Conservation (phyloP, 1,140 invertebrate species). For the Hyposmocoma kahamanoa region DNA sequence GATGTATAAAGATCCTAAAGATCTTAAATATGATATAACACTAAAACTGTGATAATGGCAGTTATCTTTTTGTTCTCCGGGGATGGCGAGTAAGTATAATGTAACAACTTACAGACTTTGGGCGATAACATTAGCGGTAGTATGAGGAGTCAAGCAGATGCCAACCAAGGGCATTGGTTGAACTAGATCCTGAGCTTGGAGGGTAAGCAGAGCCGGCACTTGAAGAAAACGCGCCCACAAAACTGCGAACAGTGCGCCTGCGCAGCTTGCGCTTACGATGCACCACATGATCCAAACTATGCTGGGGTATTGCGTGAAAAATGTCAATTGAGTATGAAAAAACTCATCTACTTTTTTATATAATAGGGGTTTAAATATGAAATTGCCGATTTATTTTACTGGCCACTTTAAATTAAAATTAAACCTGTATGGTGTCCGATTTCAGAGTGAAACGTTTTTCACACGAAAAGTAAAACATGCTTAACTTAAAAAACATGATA, state of each 20-base stretch:
- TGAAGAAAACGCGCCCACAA: constrained; percentile 52
- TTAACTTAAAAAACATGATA: too few species aligned
- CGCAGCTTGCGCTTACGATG: constrained; percentile 48
- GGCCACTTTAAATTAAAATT: too few species aligned
- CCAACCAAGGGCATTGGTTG: constrained; percentile 30
- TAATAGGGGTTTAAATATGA: too few species aligned
- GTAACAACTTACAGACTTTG: constrained; percentile 29
- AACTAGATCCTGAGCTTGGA: constrained; percentile 16
- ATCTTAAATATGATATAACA: not conserved
- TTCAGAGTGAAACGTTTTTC: too few species aligned
- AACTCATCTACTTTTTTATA: too few species aligned
- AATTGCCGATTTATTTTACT: too few species aligned
- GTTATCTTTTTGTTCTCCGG: too few species aligned
- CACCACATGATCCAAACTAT: constrained; percentile 44
- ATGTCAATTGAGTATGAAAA: too few species aligned
- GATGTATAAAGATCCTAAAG: not conserved
- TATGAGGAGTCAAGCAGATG: constrained; percentile 30
- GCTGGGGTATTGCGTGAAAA: too few species aligned
- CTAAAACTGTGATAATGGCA: too few species aligned
- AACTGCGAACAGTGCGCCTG: constrained; percentile 47
- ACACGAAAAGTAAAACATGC: too few species aligned
- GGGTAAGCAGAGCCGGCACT: constrained; percentile 43
- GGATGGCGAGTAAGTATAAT: not conserved
- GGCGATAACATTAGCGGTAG: constrained; percentile 25
- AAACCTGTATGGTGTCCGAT: too few species aligned